Percentiles rank a stretch among this genome's conserved stretches.
Conservation (phyloP, 2,797 vertebrate species). For the Hydrolagus colliei region DNA sequence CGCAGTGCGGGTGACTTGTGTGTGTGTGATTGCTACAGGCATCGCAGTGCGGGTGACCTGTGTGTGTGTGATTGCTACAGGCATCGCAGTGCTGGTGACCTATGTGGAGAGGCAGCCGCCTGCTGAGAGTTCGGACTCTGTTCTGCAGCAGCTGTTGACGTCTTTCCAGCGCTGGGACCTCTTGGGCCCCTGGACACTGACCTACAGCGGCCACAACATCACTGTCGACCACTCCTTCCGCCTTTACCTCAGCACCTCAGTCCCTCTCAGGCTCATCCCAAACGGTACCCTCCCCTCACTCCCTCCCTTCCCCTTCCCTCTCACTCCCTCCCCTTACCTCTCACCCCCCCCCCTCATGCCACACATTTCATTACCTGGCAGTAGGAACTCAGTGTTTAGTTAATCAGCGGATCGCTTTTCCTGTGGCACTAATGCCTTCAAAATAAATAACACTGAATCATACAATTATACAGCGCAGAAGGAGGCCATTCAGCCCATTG, state of each 20-base stretch:
- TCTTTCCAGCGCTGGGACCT: conserved; percentile 28
- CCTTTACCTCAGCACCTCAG: conserved; percentile 61
- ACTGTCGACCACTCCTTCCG: conserved; percentile 50
- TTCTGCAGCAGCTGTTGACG: conserved; percentile 51
- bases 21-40: not conserved
- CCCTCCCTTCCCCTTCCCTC: not conserved
- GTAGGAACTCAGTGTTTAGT: no score
- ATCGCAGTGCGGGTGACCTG: not conserved
- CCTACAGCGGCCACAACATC: conserved; percentile 29
- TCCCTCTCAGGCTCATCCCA: conserved; percentile 52
- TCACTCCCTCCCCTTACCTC: not conserved
- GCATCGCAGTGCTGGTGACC: conserved; percentile 59
- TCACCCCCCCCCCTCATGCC: no score
- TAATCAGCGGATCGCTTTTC: no score
- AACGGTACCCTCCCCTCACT: conserved; percentile 47
- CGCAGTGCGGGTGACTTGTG: not conserved
- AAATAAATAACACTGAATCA: no score
- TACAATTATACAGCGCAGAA: no score
- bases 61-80: conserved; percentile 43
- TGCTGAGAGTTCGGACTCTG: not conserved
- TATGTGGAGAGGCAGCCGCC: conserved; percentile 51
- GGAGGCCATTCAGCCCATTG: no score
- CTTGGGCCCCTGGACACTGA: conserved; percentile 33
- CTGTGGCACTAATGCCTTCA: no score
- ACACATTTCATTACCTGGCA: no score